Evolutionary conservation across 64 coral and sea anemone species (phyloP).

Genomic region (Actinia equina): DNA sequence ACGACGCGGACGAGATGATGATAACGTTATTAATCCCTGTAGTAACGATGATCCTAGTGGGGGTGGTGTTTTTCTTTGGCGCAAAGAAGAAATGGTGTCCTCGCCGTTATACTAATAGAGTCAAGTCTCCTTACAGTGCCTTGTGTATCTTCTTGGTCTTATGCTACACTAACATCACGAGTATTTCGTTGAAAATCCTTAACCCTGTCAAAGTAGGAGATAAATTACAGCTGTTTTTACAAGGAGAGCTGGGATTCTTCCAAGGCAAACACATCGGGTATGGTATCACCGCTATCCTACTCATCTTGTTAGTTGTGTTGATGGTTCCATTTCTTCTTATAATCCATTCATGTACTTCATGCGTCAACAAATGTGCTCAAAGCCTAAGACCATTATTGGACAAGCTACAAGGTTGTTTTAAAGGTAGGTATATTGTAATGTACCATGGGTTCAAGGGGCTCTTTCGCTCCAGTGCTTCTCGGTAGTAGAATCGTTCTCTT

Average conservation of each 20-base stretch:
- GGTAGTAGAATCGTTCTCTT: not conserved
- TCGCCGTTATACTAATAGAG: constrained; percentile 33
- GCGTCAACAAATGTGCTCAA: not conserved
- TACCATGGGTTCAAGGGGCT: not conserved
- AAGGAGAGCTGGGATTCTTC: constrained; percentile 52
- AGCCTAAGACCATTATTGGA: constrained; percentile 15
- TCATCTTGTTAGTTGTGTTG: constrained; percentile 12
- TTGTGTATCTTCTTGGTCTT: constrained; percentile 87
- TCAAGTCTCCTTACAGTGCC: constrained; percentile 62
- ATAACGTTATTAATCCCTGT: constrained; percentile 40
- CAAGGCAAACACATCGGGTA: constrained; percentile 51
- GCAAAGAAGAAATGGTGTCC: constrained; percentile 28
- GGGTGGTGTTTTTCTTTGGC: constrained; percentile 14
- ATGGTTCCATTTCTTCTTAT: constrained; percentile 54
- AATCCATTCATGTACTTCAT: not conserved
- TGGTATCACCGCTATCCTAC: constrained; percentile 24
- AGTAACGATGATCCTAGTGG: not conserved
- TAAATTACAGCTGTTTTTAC: constrained; percentile 11
- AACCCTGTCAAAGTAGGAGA: constrained; percentile 28
- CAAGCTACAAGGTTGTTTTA: constrained; percentile 45
- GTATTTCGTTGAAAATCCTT: constrained; percentile 65
- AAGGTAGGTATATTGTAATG: not conserved
- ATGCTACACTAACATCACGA: constrained; percentile 71
- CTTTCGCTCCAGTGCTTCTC: not conserved
- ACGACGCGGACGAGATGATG: constrained; percentile 72